Conservation (phyloP, 2,797 vertebrate species). For the Orestias chungarensis region DNA sequence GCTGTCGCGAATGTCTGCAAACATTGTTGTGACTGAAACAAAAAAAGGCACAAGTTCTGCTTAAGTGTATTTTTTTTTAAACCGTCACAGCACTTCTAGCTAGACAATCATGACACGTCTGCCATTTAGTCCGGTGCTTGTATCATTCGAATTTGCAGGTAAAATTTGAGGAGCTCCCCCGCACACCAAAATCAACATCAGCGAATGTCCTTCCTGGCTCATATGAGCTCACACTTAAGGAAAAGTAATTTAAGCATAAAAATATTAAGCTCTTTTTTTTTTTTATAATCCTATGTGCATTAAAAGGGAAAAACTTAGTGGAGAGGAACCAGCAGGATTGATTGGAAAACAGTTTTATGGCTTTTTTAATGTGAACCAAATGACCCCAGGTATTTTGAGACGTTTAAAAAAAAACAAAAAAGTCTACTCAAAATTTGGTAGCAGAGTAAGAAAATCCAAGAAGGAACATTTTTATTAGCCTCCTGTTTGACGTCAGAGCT, state of each 20-base stretch:
- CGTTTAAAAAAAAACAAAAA: slow-evolving; percentile 20
- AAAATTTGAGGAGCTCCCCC: slow-evolving; percentile 38
- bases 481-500: background rate
- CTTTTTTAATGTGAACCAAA: slow-evolving; percentile 44
- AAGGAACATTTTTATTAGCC: background rate
- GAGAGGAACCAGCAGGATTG: slow-evolving; percentile 35
- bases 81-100: slow-evolving; percentile 9
- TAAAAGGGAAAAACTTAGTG: no score
- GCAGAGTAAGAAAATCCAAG: slow-evolving; percentile 17
- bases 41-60: background rate
- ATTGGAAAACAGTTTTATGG: slow-evolving; percentile 18
- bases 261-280: no score
- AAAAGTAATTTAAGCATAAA: no score
- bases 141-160: slow-evolving; percentile 18
- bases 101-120: background rate
- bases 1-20: background rate
- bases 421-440: slow-evolving; percentile 58
- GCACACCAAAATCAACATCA: slow-evolving; percentile 3
- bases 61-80: slow-evolving; percentile 27
- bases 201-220: slow-evolving; percentile 16
- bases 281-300: no score
- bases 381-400: slow-evolving; percentile 29
- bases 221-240: no score
- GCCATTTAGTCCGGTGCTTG: background rate
- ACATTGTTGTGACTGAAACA: slow-evolving; percentile 12